A percentile compares a stretch with the other conserved stretches of the same genome.
These are phyloP conservation scores for Eretmochelys imbricata DNA, from an alignment of 2,113 vertebrate species.

Conservation along the genomic window DNA sequence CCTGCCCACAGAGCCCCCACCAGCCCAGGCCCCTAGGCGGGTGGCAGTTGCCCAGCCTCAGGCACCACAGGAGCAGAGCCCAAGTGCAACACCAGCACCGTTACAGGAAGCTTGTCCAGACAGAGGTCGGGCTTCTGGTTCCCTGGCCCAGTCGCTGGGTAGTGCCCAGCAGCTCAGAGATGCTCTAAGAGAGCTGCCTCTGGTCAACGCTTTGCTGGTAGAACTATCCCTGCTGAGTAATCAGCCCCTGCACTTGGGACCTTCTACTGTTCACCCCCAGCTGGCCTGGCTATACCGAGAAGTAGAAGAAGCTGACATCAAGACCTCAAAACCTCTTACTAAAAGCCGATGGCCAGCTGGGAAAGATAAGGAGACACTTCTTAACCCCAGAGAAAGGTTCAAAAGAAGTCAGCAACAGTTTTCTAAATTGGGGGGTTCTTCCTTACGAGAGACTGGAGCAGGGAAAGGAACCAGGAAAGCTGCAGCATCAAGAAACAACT, in stretches of 20 bases:
- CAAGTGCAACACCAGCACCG: not conserved
- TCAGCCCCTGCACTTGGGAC: conserved; percentile 11
- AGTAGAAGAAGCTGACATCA: not conserved
- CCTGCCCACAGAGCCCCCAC: conserved; percentile 18
- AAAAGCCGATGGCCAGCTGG: not conserved
- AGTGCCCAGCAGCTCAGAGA: not conserved
- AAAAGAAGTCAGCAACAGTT: conserved; percentile 2
- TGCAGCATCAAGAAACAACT: not conserved
- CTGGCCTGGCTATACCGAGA: conserved; percentile 77
- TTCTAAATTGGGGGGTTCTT: not conserved
- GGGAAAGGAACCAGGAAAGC: conserved; percentile 40
- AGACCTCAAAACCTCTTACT: not conserved
- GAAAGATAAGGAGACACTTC: not conserved
- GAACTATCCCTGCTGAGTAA: conserved; percentile 86
- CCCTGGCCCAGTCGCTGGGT: not conserved
- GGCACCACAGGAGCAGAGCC: not conserved
- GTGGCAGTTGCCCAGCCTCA: not conserved
- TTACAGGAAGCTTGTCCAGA: not conserved
- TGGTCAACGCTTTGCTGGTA: conserved; percentile 87
- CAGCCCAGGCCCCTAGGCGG: not conserved
- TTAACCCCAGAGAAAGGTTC: not conserved
- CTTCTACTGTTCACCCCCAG: not conserved
- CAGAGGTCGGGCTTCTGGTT: not conserved
- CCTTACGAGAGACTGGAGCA: not conserved
- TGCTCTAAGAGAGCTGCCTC: conserved; percentile 81